phyloP scores from a whole-genome alignment of 2,113 vertebrate genomes.

The Tor tambroides region DNA sequence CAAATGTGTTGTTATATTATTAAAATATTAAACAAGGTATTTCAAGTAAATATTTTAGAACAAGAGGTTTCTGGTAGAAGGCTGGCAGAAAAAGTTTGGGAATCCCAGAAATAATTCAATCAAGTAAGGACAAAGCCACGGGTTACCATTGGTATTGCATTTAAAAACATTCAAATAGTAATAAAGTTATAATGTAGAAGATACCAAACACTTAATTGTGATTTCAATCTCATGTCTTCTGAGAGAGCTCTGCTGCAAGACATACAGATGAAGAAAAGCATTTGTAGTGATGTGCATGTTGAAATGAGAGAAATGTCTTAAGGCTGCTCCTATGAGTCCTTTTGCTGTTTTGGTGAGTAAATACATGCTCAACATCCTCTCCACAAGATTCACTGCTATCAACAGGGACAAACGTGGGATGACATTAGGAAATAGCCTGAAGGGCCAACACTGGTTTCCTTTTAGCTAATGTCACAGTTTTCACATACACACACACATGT shows the following conservation, averaged over 20 bases:
- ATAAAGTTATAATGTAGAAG: conserved; percentile 67
- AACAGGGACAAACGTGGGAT: conserved; percentile 66
- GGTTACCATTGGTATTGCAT: conserved; percentile 51
- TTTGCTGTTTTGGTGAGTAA: conserved; percentile 73
- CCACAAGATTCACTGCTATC: conserved; percentile 66
- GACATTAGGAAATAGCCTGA: conserved; percentile 63
- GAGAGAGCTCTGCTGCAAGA: conserved; percentile 66
- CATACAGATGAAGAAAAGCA: conserved; percentile 58
- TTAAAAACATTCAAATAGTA: conserved; percentile 71
- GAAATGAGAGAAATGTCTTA: conserved; percentile 73
- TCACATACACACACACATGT: background rate
- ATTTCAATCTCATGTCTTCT: conserved; percentile 49
- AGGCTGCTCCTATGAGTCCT: conserved; percentile 64
- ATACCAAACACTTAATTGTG: conserved; percentile 64
- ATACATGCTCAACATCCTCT: conserved; percentile 66
- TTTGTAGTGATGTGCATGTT: conserved; percentile 71
- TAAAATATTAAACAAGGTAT: background rate
- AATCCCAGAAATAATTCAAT: conserved; percentile 7
- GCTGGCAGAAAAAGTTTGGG: background rate
- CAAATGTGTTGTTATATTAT: background rate
- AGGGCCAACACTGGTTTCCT: background rate
- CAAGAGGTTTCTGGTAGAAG: background rate
- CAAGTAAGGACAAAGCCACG: background rate
- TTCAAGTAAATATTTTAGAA: background rate
- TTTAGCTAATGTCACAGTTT: conserved; percentile 15